phyloP scores from a whole-genome alignment of 2,888 invertebrate species.

The Leucophora obtusa region DNA sequence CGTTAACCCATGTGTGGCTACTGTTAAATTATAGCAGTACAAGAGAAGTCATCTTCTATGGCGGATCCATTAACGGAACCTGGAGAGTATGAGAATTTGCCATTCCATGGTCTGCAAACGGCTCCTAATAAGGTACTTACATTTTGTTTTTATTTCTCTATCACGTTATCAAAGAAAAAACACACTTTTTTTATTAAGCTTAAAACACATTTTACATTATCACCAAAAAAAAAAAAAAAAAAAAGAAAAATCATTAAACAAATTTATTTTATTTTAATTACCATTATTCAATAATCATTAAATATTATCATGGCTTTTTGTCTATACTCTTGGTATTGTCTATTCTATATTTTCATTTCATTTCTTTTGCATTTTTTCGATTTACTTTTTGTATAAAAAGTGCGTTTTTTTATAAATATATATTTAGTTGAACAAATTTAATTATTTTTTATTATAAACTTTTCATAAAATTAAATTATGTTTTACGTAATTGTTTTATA shows the following conservation, averaged over 20 bases:
- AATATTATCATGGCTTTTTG: slow-evolving; percentile 45
- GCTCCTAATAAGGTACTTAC: slow-evolving; percentile 91
- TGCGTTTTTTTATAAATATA: slow-evolving; percentile 27
- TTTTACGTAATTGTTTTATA: slow-evolving; percentile 12
- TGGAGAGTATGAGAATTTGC: slow-evolving; percentile 95
- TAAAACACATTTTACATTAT: slow-evolving; percentile 15
- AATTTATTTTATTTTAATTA: slow-evolving; percentile 13
- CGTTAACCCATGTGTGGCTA: slow-evolving; percentile 11
- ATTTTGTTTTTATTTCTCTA: slow-evolving; percentile 45
- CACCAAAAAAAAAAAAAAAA: too few species aligned
- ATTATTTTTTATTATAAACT: slow-evolving; percentile 2
- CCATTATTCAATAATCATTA: slow-evolving; percentile 21
- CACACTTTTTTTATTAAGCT: slow-evolving; percentile 20
- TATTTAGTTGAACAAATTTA: slow-evolving; percentile 18
- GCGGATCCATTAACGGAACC: slow-evolving; percentile 88
- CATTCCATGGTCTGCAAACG: slow-evolving; percentile 95
- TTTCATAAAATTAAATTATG: not conserved
- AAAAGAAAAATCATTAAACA: slow-evolving; percentile 9
- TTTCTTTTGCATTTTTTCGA: slow-evolving; percentile 34
- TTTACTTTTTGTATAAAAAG: slow-evolving; percentile 31
- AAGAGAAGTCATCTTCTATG: slow-evolving; percentile 79
- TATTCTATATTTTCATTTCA: slow-evolving; percentile 29
- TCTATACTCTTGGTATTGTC: slow-evolving; percentile 37
- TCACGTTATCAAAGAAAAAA: not conserved
- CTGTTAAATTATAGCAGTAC: slow-evolving; percentile 72